Evolutionary conservation across 2,113 vertebrate genomes (phyloP).

Genomic region (Grallaria varia): DNA sequence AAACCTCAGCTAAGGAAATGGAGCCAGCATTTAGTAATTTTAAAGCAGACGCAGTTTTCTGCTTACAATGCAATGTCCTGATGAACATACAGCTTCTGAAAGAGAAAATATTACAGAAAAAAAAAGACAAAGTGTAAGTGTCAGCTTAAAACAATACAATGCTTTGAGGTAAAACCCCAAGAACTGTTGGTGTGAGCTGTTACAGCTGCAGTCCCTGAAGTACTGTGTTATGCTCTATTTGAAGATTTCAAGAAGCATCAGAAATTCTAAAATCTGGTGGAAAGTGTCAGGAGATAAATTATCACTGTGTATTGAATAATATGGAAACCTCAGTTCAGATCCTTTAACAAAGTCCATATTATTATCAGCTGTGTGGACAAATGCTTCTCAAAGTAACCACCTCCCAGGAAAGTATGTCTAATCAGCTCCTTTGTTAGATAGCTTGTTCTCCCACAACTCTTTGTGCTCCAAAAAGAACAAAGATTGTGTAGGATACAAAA

Average conservation of each 20-base stretch:
- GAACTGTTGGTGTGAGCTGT: not conserved
- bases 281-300: not conserved
- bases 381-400: not conserved
- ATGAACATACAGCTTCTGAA: not conserved
- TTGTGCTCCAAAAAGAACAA: not conserved
- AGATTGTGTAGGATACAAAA: not conserved
- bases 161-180: not conserved
- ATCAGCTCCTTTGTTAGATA: not conserved
- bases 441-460: not conserved
- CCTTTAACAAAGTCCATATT: not conserved
- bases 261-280: not conserved
- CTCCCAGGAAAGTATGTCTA: not conserved
- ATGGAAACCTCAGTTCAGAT: not conserved
- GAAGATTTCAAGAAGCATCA: not conserved
- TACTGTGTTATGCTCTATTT: not conserved
- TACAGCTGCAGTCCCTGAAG: not conserved
- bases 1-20: not conserved
- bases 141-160: not conserved
- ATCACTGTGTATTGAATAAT: not conserved
- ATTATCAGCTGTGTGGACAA: not conserved
- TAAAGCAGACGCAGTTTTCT: not conserved
- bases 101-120: not conserved
- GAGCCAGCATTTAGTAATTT: not conserved
- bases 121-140: not conserved
- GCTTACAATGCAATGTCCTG: not conserved